Evolutionary conservation across 2,113 vertebrate species (phyloP).

Genomic region (Odontophorus gujanensis): DNA sequence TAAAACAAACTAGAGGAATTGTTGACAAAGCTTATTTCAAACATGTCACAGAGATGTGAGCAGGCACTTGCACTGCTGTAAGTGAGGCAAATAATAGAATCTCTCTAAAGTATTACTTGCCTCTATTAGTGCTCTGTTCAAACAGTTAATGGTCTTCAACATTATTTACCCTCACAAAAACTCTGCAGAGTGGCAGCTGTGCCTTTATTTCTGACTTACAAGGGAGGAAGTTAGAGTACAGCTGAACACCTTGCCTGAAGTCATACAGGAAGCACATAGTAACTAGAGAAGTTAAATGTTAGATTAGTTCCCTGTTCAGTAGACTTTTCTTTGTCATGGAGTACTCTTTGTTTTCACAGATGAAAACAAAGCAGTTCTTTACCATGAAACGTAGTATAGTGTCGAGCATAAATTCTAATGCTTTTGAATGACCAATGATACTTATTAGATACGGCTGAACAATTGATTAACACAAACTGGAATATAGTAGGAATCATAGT

Average conservation of each 20-base stretch:
- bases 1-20: slow-evolving; percentile 13
- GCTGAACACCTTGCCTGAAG: neutral
- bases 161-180: slow-evolving; percentile 7
- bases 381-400: neutral
- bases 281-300: neutral
- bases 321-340: neutral
- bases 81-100: neutral
- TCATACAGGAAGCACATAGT: neutral
- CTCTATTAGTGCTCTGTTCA: neutral
- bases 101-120: neutral
- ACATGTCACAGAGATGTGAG: neutral
- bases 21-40: slow-evolving; percentile 33
- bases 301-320: neutral
- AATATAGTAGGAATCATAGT: neutral
- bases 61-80: neutral
- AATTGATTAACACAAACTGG: neutral
- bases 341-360: neutral
- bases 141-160: neutral
- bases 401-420: neutral
- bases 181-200: neutral
- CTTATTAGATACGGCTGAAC: neutral
- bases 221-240: neutral
- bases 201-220: slow-evolving; percentile 9
- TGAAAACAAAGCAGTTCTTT: neutral
- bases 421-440: neutral